Percentiles rank a stretch among this genome's conserved stretches.
Conservation (phyloP, 2,113 vertebrate genomes). For the Arenaria interpres region DNA sequence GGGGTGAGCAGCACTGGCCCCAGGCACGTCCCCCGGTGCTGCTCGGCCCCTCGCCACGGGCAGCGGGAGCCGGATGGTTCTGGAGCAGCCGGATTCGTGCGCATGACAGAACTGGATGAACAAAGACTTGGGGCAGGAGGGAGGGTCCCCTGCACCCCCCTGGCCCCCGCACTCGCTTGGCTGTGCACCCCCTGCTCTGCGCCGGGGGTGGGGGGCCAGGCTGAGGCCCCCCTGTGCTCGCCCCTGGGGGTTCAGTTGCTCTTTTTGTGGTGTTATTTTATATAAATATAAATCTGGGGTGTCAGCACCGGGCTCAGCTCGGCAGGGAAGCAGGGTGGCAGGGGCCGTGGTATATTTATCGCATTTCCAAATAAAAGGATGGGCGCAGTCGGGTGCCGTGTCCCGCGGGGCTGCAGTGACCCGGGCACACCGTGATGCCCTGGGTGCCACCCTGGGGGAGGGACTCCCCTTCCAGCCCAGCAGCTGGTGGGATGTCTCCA, state of each 20-base stretch:
- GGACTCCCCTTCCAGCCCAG: not conserved
- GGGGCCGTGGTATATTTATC: not conserved
- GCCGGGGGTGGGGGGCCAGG: not conserved
- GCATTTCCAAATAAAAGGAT: not conserved
- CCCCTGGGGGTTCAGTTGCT: not conserved
- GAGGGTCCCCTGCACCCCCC: not conserved
- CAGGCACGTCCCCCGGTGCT: not conserved
- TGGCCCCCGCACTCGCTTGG: not conserved
- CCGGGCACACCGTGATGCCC: accelerated
- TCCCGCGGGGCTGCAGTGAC: accelerated
- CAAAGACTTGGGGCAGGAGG: not conserved
- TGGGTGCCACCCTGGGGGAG: not conserved
- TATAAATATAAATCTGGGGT: not conserved
- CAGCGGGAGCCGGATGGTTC: not conserved
- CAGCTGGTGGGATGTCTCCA: not conserved
- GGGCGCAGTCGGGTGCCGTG: not conserved
- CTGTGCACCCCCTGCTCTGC: not conserved
- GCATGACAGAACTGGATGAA: slow-evolving; percentile 9
- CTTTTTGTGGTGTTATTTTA: not conserved
- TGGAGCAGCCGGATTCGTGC: not conserved
- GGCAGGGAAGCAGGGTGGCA: not conserved
- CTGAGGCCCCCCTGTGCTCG: not conserved
- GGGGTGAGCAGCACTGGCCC: not conserved
- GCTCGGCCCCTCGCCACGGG: not conserved
- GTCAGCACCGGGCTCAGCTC: not conserved